Evolutionary conservation across 2,888 invertebrate genomes (phyloP).

Genomic region (Byasa hedistus): DNA sequence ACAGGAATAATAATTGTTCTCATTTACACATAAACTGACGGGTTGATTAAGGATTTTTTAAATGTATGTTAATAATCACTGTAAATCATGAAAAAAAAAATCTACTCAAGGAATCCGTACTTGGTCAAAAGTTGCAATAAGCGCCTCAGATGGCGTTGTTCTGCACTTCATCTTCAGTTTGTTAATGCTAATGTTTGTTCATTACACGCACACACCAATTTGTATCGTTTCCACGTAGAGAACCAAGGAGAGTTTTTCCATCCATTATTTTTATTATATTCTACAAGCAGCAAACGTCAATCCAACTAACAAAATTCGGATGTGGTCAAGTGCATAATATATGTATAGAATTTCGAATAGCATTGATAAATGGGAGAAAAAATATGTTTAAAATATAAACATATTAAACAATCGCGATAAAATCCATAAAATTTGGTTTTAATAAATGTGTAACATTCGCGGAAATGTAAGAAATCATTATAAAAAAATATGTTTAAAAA

Average conservation of each 20-base stretch:
- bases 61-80: conserved; percentile 32
- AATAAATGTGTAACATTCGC: too few relatives aligned
- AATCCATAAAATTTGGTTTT: too few relatives aligned
- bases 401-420: too few relatives aligned
- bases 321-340: conserved; percentile 4
- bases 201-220: conserved; percentile 58
- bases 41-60: conserved; percentile 13
- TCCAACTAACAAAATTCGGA: conserved; percentile 23
- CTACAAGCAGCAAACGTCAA: conserved; percentile 29
- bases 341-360: conserved; percentile 4
- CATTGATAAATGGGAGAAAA: background rate
- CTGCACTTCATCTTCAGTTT: conserved; percentile 42
- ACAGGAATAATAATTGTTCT: conserved; percentile 5
- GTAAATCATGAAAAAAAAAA: conserved; percentile 54
- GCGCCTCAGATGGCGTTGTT: conserved; percentile 54
- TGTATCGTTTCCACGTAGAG: conserved; percentile 52
- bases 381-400: too few relatives aligned
- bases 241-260: conserved; percentile 14
- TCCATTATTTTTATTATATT: conserved; percentile 33
- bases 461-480: too few relatives aligned
- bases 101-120: conserved; percentile 44
- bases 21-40: conserved; percentile 5
- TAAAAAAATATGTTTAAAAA: too few relatives aligned
- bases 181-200: conserved; percentile 58
- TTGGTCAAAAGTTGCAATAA: conserved; percentile 59